Evolutionary conservation across 2,797 vertebrate genomes (phyloP), one percentile per base, ranked within the genome.

Genomic region (Antennarius maculatus): DNA sequence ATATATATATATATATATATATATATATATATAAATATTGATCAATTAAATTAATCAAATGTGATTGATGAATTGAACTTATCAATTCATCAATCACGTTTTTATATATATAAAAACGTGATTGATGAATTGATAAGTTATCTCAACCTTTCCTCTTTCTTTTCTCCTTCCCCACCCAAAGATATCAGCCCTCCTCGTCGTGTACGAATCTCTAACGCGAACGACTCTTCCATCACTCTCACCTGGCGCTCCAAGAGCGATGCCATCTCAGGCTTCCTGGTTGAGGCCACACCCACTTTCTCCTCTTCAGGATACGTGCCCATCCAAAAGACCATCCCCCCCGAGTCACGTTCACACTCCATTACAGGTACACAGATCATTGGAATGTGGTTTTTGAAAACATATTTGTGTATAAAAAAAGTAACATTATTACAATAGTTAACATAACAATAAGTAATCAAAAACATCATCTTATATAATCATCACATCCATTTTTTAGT

Each of bases 191-290:
- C 97, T 1, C 98, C 98, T 69, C 96, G 97, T 31, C 95, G 97
- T 6, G 94, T 97, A 2, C 95, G 96, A 0, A 94, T 99, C 86
- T 89, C 92, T 0, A 95, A 96, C 6, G 90, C 95, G 6, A 99
- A 96, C 0, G 98, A 99, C 82, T 95, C 95, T 1, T 93, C 96
- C 76, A 94, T 99, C 86, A 95, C 94, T 16, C 93, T 99, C 31
- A 96, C 91, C 41, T 99, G 98, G 98, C 94, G 97, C 69, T 94
- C 95, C 41, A 99, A 98, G 92, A 94, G 92, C 0, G 96, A 98
- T 73, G 91, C 94, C 0, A 96, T 98, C 88, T 96, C 96, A 0
- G 97, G 97, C 61, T 99, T 98, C 92, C 92, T 97, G 43, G 88
- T 99, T 1, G 95, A 98, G 62, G 95, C 92, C 9, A 52, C 94